Evolutionary conservation across 2,113 vertebrate genomes (phyloP).

Genomic region (Ariopsis seemanni): DNA sequence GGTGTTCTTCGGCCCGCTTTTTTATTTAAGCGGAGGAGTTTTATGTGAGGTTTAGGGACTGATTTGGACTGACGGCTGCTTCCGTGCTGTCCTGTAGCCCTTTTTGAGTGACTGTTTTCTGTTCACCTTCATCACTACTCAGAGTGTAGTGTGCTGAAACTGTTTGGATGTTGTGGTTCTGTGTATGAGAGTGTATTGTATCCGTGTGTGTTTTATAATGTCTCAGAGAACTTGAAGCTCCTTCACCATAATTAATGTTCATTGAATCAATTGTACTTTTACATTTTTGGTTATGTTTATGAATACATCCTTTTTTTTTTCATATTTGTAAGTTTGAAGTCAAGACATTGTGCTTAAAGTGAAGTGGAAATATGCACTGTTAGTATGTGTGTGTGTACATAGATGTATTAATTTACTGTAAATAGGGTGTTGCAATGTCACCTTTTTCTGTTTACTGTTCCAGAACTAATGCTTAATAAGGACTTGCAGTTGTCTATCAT

Average conservation of each 20-base stretch:
- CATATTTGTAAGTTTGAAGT: neutral
- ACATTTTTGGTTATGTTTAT: neutral
- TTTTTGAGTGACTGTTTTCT: too few species aligned
- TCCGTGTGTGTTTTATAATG: too few species aligned
- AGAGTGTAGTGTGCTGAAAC: neutral
- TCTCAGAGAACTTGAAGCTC: too few species aligned
- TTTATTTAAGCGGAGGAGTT: too few species aligned
- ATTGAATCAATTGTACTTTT: neutral
- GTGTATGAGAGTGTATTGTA: too few species aligned
- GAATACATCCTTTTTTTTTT: neutral
- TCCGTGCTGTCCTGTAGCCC: too few species aligned
- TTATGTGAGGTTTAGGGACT: too few species aligned
- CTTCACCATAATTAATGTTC: neutral
- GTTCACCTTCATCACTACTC: too few species aligned
- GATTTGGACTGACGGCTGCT: too few species aligned
- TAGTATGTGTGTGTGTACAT: neutral
- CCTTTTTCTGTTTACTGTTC: constrained; percentile 79
- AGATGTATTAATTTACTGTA: constrained; percentile 77
- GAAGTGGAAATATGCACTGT: neutral
- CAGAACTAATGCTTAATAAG: constrained; percentile 90
- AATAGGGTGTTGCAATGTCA: constrained; percentile 90
- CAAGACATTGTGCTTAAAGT: neutral
- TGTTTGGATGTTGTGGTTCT: neutral
- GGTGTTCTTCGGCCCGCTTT: too few species aligned
- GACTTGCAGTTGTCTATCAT: constrained; percentile 85